Evolutionary conservation across 2,113 vertebrate genomes (phyloP), one percentile per base, ranked within the genome.

Genomic region (Pelmatolapia mariae): DNA sequence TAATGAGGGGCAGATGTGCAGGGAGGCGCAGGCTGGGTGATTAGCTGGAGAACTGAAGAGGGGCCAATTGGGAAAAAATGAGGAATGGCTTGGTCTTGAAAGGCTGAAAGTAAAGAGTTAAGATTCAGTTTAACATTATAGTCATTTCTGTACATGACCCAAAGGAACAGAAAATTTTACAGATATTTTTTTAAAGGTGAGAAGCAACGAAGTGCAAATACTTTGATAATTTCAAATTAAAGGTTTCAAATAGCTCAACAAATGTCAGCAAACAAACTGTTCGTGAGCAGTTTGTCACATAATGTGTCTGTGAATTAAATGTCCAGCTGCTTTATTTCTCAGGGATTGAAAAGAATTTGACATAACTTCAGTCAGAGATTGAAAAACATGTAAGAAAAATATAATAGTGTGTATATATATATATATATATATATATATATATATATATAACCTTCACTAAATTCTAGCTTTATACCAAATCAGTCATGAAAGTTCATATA

Each of bases 1-100:
- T 78, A 50, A 78, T 78, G 16, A 78, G 71, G 43, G 71, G 43
- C 43, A 50, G 71, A 47, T 78, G 43, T 50, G 24, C 71, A 50
- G 24, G 16, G 71, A 78, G 43, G 71, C 1, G 10, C 43, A 50
- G 24, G 43, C 40, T 50, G 43, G 24, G 3, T 78, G 6, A 31
- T 76, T 50, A 76, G 71, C 43, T 29, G 16, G 24, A 47, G 40
- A 47, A 78, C 71, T 78, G 24, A 78, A 78, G 11, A 78, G 71
- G 43, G 71, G 16, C 43, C 43, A 78, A 19, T 19, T 50, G 71
- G 71, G 16, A 19, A 29, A 63, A 50, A 5, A 50, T 78, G 3
- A 50, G 16, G 3, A 78, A 78, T 8, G 24, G 24, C 43, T 50
- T 19, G 43, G 24, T 47, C 24, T 50, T 29, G 16, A 76, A 29